Evolutionary conservation across 2,888 invertebrate species (phyloP), one percentile per base, ranked within the genome.

Genomic region (Zelleria hepariella): DNA sequence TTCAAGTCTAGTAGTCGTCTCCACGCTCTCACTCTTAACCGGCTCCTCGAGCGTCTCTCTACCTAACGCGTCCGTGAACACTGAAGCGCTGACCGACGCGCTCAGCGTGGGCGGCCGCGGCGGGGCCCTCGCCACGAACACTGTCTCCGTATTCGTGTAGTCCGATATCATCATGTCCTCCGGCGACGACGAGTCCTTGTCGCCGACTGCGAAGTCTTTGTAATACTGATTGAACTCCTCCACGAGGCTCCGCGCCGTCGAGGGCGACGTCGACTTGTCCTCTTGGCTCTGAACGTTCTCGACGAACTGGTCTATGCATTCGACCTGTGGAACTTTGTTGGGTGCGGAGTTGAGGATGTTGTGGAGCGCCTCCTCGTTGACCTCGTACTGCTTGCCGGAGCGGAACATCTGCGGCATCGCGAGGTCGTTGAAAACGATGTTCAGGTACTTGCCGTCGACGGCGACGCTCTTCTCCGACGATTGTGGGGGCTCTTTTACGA

Each of bases 191-290:
- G 53, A 53, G 5, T 23, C 20, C 5, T 70, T 74, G 1, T 79
- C 78, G 0, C 74, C 75, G 1, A 77, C 78, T 1, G 66, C 67
- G 0, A 86, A 66, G 32, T 73, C 75, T 62, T 73, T 80, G 61
- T 86, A 87, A 65, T 85, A 86, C 62, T 82, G 78, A 64, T 86
- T 84, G 23, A 83, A 77, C 63, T 88, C 88, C 15, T 86, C 87
- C 0, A 88, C 80, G 0, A 88, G 73, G 65, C 88, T 88, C 5
- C 82, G 75, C 48, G 88, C 88, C 0, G 88, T 88, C 0, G 88
- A 88, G 0, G 82, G 81, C 0, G 80, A 70, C 52, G 78, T 78
- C 0, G 77, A 71, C 20, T 83, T 83, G 2, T 65, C 62, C n/a
- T 82, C 82, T 51, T 72, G 68, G 62, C 69, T 77, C 59, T 78